phyloP scores from a whole-genome alignment of 1,140 invertebrate species.

The Drosophila pachea region DNA sequence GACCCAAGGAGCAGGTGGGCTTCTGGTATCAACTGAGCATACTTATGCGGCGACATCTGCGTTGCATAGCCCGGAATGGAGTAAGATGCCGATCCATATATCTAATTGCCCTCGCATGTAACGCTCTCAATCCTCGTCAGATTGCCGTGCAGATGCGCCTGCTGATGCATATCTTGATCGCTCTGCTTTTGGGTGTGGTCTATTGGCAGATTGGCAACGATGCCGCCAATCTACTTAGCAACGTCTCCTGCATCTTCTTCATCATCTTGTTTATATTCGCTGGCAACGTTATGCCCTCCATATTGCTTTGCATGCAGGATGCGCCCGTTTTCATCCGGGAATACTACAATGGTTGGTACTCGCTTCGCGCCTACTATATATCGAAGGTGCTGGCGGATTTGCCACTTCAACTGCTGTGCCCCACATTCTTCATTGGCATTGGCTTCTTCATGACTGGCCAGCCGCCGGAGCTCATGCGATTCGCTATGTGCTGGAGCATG shows the following conservation, averaged over 20 bases:
- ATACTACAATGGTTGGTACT: conserved; percentile 95
- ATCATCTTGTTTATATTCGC: conserved; percentile 92
- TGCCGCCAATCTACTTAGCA: conserved; percentile 87
- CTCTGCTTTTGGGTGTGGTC: conserved; percentile 87
- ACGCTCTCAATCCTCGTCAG: conserved; percentile 78
- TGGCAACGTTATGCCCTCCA: conserved; percentile 92
- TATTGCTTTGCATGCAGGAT: conserved; percentile 91
- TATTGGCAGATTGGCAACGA: conserved; percentile 91
- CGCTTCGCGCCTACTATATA: conserved; percentile 88
- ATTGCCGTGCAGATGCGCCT: conserved; percentile 87
- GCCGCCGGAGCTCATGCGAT: conserved; percentile 84
- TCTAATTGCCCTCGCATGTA: background rate
- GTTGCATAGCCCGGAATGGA: conserved; percentile 56
- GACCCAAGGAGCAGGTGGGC: conserved; percentile 60
- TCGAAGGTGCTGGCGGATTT: conserved; percentile 92
- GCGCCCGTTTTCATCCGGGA: conserved; percentile 91
- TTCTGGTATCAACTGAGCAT: conserved; percentile 62
- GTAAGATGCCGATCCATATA: background rate
- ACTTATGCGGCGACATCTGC: conserved; percentile 43
- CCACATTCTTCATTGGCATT: conserved; percentile 86
- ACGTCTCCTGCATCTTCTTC: conserved; percentile 91
- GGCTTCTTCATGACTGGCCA: conserved; percentile 91
- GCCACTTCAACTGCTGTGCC: conserved; percentile 88
- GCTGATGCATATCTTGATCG: conserved; percentile 86
- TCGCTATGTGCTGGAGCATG: conserved; percentile 85